phyloP scores from a whole-genome alignment of 1,140 invertebrate genomes.

The Harpegnathos saltator region DNA sequence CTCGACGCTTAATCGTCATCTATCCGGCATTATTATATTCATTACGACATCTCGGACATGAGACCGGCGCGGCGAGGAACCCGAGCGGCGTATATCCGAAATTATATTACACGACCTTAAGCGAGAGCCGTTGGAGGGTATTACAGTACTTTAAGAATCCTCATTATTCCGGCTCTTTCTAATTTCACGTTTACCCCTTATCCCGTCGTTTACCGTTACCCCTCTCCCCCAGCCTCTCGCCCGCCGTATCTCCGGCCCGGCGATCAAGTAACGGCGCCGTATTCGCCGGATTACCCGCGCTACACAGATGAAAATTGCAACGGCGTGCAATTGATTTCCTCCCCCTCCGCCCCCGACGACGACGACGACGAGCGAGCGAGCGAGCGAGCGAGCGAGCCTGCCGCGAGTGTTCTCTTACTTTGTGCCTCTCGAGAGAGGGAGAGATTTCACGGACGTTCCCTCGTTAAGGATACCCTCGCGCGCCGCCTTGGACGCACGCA shows the following conservation, averaged over 20 bases:
- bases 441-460: conserved; percentile 19
- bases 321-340: conserved; percentile 58
- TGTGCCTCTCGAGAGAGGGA: not conserved
- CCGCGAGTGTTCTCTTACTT: not conserved
- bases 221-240: too few relatives aligned
- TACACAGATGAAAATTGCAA: conserved; percentile 35
- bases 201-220: conserved; percentile 49
- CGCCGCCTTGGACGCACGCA: conserved; percentile 5
- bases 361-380: not conserved
- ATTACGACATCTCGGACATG: conserved; percentile 28
- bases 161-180: conserved; percentile 39
- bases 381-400: not conserved
- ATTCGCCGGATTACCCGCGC: conserved; percentile 2
- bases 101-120: conserved; percentile 20
- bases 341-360: conserved; percentile 6
- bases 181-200: conserved; percentile 59
- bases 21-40: conserved; percentile 21
- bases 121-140: conserved; percentile 4
- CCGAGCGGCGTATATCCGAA: not conserved
- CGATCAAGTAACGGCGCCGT: conserved; percentile 20
- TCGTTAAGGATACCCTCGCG: conserved; percentile 45
- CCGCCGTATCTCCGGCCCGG: not conserved
- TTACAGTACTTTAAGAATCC: conserved; percentile 26
- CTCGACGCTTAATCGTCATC: not conserved
- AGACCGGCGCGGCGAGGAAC: not conserved